These are phyloP conservation scores for Chrysaora quinquecirrha DNA, from an alignment of 30 jellyfish, hydroid and myxozoan species.

Conservation along the genomic window DNA sequence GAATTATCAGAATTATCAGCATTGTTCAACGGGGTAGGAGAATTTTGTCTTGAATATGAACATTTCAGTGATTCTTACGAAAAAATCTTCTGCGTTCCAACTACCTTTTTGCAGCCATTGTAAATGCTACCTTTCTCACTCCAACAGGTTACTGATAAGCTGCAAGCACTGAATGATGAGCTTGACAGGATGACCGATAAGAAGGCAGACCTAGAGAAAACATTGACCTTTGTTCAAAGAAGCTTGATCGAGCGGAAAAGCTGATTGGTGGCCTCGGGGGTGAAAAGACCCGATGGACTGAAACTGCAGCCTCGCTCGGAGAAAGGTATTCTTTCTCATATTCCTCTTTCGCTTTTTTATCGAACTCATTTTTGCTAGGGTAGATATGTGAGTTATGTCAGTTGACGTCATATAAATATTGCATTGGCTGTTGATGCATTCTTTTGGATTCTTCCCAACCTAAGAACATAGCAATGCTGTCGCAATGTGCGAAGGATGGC, in stretches of 20 bases:
- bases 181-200: constrained; percentile 82
- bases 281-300: constrained; percentile 82
- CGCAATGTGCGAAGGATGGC: too few species aligned
- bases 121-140: neutral
- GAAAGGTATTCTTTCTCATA: constrained; percentile 68
- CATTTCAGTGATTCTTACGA: neutral
- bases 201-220: constrained; percentile 93
- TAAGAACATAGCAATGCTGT: too few species aligned
- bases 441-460: too few species aligned
- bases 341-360: too few species aligned
- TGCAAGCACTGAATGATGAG: constrained; percentile 87
- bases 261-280: constrained; percentile 73
- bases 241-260: constrained; percentile 73
- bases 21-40: neutral
- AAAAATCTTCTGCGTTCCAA: too few species aligned
- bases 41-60: neutral
- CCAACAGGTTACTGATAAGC: constrained; percentile 90
- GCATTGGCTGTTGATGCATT: too few species aligned
- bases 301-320: constrained; percentile 88
- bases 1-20: too few species aligned
- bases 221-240: constrained; percentile 72
- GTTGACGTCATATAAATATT: too few species aligned
- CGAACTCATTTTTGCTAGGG: too few species aligned
- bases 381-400: too few species aligned
- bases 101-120: too few species aligned